Evolutionary conservation across 2,797 vertebrate genomes (phyloP).

Genomic region (Lepilemur ruficaudatus): DNA sequence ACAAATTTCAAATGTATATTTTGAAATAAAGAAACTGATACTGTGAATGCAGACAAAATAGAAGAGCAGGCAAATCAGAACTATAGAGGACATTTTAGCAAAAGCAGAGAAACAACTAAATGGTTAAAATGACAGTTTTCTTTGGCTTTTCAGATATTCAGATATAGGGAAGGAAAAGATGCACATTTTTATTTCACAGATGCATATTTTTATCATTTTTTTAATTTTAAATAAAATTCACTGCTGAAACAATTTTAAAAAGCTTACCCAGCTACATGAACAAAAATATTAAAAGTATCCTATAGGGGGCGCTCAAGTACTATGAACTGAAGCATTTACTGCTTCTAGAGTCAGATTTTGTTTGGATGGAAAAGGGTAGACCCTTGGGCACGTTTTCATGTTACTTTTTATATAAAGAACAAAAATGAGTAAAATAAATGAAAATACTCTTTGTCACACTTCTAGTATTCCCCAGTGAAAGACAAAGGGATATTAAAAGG

Average conservation of each 20-base stretch:
- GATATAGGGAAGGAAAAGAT: not conserved
- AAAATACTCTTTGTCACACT: slow-evolving; percentile 58
- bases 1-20: not conserved
- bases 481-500: slow-evolving; percentile 79
- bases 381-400: slow-evolving; percentile 74
- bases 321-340: slow-evolving; percentile 69
- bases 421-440: slow-evolving; percentile 81
- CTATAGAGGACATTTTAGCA: not conserved
- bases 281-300: slow-evolving; percentile 69
- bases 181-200: not conserved
- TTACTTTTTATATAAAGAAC: slow-evolving; percentile 78
- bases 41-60: not conserved
- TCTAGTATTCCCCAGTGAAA: slow-evolving; percentile 68
- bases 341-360: not conserved
- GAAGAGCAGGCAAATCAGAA: not conserved
- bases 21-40: not conserved
- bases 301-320: slow-evolving; percentile 88
- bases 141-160: not conserved
- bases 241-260: not conserved
- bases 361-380: slow-evolving; percentile 66
- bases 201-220: not conserved
- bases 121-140: not conserved
- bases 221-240: slow-evolving; percentile 25
- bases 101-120: not conserved
- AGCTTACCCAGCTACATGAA: not conserved